A percentile compares a stretch with the other conserved stretches of the same genome.
phyloP scores from a whole-genome alignment of 2,797 vertebrate genomes.

The Chiroxiphia lanceolata region DNA sequence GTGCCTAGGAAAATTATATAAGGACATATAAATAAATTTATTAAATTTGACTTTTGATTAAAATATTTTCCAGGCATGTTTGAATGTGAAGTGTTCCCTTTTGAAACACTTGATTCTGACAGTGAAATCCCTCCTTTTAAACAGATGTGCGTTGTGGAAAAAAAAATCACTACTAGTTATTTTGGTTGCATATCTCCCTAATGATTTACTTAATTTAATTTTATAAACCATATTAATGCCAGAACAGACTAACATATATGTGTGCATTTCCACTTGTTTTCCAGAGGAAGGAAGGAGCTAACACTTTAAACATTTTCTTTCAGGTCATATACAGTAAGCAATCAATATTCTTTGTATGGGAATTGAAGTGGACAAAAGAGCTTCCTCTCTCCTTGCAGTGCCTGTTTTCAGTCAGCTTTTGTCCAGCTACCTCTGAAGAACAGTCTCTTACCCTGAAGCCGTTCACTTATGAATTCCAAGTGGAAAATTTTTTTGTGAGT shows the following conservation, averaged over 20 bases:
- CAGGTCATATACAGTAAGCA: constrained; percentile 89
- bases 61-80: not conserved
- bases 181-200: not conserved
- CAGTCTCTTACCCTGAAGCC: constrained; percentile 83
- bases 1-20: not conserved
- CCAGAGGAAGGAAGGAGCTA: constrained; percentile 4
- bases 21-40: not conserved
- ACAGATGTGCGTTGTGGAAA: not conserved
- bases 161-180: not conserved
- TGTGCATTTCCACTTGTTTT: not conserved
- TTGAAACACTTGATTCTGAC: not conserved
- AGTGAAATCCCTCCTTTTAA: not conserved
- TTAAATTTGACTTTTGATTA: not conserved
- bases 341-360: constrained; percentile 92
- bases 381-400: constrained; percentile 84
- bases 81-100: not conserved
- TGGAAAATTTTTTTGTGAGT: constrained; percentile 86
- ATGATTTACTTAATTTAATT: not conserved
- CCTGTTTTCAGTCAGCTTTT: constrained; percentile 88
- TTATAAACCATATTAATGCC: not conserved
- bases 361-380: constrained; percentile 86
- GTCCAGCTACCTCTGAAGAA: constrained; percentile 75
- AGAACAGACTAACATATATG: not conserved
- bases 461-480: constrained; percentile 88
- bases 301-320: constrained; percentile 19